Percentiles rank a stretch among this genome's conserved stretches.
phyloP scores from a whole-genome alignment of 2,113 vertebrate species.

The Leiothrix lutea region DNA sequence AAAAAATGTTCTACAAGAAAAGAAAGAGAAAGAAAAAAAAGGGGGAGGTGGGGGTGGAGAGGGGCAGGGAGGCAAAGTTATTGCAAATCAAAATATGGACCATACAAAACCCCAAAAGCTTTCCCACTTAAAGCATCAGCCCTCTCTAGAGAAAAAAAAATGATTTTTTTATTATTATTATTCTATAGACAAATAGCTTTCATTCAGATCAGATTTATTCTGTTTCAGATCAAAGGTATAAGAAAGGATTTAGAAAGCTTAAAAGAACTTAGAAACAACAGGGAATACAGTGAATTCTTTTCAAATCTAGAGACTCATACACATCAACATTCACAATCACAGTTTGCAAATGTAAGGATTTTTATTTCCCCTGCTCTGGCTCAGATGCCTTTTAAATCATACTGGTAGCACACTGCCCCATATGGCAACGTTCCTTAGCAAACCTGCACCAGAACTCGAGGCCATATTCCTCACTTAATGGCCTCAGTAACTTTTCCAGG shows the following conservation, averaged over 20 bases:
- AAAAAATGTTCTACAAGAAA: background rate
- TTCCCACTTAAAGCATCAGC: background rate
- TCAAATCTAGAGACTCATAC: background rate
- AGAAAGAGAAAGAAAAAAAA: background rate
- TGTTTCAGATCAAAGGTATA: background rate
- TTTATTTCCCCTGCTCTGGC: background rate
- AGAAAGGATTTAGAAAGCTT: background rate
- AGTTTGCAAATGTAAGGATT: background rate
- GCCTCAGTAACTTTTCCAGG: background rate
- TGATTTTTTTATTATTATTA: background rate
- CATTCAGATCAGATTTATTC: background rate
- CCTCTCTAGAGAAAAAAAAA: background rate
- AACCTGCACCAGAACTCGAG: background rate
- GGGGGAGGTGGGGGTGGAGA: too few relatives aligned
- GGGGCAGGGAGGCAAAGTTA: background rate
- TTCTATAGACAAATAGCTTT: background rate
- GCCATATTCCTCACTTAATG: background rate
- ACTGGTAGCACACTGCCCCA: background rate
- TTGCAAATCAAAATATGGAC: background rate
- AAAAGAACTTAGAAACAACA: background rate
- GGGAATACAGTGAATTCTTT: background rate
- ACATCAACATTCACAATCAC: background rate
- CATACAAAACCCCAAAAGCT: background rate
- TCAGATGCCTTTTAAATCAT: background rate
- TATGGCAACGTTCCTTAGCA: background rate